phyloP scores from a whole-genome alignment of 1,140 invertebrate genomes.

The Drosophila sp. region DNA sequence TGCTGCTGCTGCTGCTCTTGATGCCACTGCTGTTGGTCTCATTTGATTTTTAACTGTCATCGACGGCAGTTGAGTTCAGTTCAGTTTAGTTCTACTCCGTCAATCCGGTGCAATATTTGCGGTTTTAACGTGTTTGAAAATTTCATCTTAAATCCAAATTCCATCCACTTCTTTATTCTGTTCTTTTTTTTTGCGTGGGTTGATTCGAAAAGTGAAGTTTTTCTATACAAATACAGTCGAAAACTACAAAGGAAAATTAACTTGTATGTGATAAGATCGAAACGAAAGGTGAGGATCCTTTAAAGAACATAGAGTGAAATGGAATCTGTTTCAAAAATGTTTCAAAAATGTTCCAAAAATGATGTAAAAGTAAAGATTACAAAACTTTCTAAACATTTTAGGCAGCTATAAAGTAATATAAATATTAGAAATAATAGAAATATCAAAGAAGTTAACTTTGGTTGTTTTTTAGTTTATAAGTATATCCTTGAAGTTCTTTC shows the following conservation, averaged over 20 bases:
- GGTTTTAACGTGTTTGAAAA: constrained; percentile 9
- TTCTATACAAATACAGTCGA: too few relatives aligned
- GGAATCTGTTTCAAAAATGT: background rate
- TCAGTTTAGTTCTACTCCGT: constrained; percentile 7
- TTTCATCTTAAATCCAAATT: too few relatives aligned
- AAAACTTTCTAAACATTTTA: too few relatives aligned
- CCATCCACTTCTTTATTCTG: constrained; percentile 13
- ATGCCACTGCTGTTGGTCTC: constrained; percentile 63
- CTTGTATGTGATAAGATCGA: background rate
- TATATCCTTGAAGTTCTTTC: too few relatives aligned
- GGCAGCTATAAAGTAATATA: too few relatives aligned
- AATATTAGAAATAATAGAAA: too few relatives aligned
- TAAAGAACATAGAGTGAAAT: background rate
- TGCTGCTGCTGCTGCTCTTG: constrained; percentile 18
- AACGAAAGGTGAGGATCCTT: constrained; percentile 1
- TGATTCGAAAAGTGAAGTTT: background rate
- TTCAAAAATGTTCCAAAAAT: background rate
- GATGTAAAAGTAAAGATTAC: too few relatives aligned
- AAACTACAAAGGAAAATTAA: background rate
- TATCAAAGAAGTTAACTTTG: too few relatives aligned
- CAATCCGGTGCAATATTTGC: constrained; percentile 6
- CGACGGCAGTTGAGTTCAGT: constrained; percentile 55
- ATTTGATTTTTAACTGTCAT: constrained; percentile 83
- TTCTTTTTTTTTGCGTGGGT: background rate
- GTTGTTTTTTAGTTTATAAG: too few relatives aligned